phyloP scores from a whole-genome alignment of 2,888 invertebrate species.

The Hoplodrina blanda region DNA sequence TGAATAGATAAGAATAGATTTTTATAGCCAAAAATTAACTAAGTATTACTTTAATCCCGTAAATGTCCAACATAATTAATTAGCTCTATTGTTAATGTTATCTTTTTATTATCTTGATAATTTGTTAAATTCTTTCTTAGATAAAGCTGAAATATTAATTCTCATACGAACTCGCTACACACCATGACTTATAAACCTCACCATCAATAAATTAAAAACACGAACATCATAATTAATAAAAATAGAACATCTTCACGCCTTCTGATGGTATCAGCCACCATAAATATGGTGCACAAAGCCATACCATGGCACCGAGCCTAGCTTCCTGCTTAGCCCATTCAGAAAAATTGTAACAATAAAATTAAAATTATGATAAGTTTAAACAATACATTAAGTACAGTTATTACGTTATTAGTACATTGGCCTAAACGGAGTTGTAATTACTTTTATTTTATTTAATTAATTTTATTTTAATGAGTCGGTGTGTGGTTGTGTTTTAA shows the following conservation, averaged over 20 bases:
- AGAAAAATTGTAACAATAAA: conserved; percentile 44
- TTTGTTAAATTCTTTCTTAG: conserved; percentile 9
- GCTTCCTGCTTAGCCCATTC: conserved; percentile 53
- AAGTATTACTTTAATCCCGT: background rate
- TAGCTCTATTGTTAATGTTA: background rate
- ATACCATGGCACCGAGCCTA: conserved; percentile 31
- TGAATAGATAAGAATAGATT: too few relatives aligned
- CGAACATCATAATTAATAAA: conserved; percentile 57
- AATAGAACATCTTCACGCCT: conserved; percentile 47
- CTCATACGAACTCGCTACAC: conserved; percentile 5
- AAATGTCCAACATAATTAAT: background rate
- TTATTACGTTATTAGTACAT: conserved; percentile 36
- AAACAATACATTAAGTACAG: conserved; percentile 47
- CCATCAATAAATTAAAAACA: conserved; percentile 39
- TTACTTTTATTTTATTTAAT: conserved; percentile 17
- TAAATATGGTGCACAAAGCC: conserved; percentile 56
- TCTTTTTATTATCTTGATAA: background rate
- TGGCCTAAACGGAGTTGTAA: conserved; percentile 31
- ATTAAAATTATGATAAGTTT: conserved; percentile 40
- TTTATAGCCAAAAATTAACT: background rate
- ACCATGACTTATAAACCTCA: conserved; percentile 21
- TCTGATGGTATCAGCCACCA: conserved; percentile 55
- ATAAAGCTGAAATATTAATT: conserved; percentile 1
- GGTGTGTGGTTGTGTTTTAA: conserved; percentile 22
- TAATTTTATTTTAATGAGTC: conserved; percentile 39